Percentiles rank a stretch among this genome's conserved stretches.
Conservation (phyloP, 2,113 vertebrate genomes). For the Perca flavescens region DNA sequence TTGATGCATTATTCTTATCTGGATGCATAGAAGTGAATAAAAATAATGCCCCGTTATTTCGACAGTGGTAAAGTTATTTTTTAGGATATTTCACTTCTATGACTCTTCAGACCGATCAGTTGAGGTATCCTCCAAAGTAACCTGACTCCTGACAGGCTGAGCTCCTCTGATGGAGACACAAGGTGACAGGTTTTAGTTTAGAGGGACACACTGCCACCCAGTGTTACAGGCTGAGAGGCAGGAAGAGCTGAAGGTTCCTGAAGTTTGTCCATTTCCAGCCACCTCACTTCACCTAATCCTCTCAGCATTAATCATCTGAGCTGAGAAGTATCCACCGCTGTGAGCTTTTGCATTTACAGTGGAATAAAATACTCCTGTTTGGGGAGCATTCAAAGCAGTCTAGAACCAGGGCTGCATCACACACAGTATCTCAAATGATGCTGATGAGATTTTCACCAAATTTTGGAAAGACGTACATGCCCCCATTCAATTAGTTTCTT, state of each 20-base stretch:
- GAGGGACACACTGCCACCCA: constrained; percentile 84
- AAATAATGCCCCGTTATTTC: neutral
- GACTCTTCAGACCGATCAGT: constrained; percentile 11
- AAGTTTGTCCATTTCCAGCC: constrained; percentile 29
- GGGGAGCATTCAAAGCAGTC: neutral
- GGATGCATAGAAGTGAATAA: neutral
- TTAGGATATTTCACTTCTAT: neutral
- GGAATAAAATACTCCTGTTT: neutral
- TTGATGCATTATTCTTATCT: neutral
- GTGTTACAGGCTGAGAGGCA: constrained; percentile 66
- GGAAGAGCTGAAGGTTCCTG: constrained; percentile 26
- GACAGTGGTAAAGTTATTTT: neutral
- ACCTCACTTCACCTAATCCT: neutral
- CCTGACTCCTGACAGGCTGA: constrained; percentile 22
- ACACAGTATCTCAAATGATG: neutral
- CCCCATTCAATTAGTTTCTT: neutral
- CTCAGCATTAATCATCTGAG: neutral
- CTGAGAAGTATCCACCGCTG: neutral
- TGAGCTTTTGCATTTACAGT: neutral
- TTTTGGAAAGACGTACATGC: too few relatives aligned
- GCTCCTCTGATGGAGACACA: constrained; percentile 50
- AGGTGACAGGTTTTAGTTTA: constrained; percentile 60
- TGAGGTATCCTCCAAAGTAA: neutral
- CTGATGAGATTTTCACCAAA: neutral
- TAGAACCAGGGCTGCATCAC: neutral